These are phyloP conservation scores for Siphonodentalium dalli DNA, from an alignment of 2,888 invertebrate genomes.

Conservation along the genomic window DNA sequence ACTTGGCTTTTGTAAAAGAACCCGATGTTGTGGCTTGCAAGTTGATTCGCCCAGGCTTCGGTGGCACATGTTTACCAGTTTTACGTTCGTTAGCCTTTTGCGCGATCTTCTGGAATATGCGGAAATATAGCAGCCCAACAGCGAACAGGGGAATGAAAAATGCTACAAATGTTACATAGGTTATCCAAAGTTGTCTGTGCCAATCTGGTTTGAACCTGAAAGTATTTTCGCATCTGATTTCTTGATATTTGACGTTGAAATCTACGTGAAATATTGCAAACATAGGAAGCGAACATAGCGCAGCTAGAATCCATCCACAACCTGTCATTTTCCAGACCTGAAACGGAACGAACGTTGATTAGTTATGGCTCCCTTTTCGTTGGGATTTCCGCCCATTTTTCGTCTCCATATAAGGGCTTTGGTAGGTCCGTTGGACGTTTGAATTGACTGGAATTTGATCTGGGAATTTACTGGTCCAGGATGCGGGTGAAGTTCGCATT, in stretches of 20 bases:
- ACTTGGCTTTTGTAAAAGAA: slow-evolving; percentile 62
- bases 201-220: slow-evolving; percentile 46
- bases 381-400: no score
- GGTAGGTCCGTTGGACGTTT: no score
- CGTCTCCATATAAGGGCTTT: no score
- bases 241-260: slow-evolving; percentile 33
- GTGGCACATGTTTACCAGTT: slow-evolving; percentile 35
- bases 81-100: slow-evolving; percentile 51
- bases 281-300: slow-evolving; percentile 49
- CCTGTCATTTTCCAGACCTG: slow-evolving; percentile 48
- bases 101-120: slow-evolving; percentile 61
- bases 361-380: no score
- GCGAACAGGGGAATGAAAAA: slow-evolving; percentile 58
- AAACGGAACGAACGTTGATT: slow-evolving; percentile 3
- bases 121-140: slow-evolving; percentile 55
- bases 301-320: slow-evolving; percentile 49
- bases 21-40: slow-evolving; percentile 57
- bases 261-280: slow-evolving; percentile 49
- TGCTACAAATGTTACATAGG: slow-evolving; percentile 49
- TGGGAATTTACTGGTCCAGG: no score
- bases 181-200: slow-evolving; percentile 54
- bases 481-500: no score
- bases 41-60: slow-evolving; percentile 55
- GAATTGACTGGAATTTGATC: no score
- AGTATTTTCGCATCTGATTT: slow-evolving; percentile 53